Percentiles rank a stretch among this genome's conserved stretches.
These are phyloP conservation scores for Tamandua tetradactyla DNA, from an alignment of 2,797 vertebrate genomes.

Conservation along the genomic window DNA sequence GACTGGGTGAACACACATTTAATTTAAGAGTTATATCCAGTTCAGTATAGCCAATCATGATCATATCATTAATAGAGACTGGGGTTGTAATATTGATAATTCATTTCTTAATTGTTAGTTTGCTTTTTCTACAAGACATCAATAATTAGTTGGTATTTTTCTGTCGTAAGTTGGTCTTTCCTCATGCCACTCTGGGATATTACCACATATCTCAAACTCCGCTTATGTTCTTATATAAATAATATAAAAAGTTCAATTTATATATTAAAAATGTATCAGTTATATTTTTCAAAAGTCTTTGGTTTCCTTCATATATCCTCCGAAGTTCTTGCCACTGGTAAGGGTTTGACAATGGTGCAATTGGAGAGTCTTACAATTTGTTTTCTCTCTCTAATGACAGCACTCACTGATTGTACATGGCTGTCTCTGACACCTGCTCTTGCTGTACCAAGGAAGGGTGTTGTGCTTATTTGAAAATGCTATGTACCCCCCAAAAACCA, in stretches of 20 bases:
- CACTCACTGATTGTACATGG: rapidly evolving
- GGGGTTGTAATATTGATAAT: neutral
- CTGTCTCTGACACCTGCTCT: neutral
- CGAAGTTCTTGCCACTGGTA: neutral
- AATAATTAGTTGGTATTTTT: neutral
- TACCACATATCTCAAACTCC: neutral
- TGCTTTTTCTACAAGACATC: neutral
- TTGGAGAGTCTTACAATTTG: neutral
- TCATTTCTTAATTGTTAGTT: neutral
- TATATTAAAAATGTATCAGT: neutral
- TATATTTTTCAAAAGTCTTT: neutral
- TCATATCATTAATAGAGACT: too few species aligned
- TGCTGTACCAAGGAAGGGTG: neutral
- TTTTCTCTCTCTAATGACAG: neutral
- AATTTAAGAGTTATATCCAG: neutral
- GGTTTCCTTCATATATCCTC: neutral
- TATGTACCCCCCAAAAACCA: too few species aligned
- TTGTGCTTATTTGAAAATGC: too few species aligned
- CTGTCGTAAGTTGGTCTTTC: neutral
- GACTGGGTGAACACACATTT: neutral
- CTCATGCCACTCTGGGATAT: neutral
- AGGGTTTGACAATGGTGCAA: neutral
- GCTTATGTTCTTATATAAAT: rapidly evolving
- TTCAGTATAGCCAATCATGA: neutral
- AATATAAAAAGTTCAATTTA: neutral